Evolutionary conservation across 53 echinoderm and acorn worm genomes (phyloP).

Genomic region (Arbacia lixula): DNA sequence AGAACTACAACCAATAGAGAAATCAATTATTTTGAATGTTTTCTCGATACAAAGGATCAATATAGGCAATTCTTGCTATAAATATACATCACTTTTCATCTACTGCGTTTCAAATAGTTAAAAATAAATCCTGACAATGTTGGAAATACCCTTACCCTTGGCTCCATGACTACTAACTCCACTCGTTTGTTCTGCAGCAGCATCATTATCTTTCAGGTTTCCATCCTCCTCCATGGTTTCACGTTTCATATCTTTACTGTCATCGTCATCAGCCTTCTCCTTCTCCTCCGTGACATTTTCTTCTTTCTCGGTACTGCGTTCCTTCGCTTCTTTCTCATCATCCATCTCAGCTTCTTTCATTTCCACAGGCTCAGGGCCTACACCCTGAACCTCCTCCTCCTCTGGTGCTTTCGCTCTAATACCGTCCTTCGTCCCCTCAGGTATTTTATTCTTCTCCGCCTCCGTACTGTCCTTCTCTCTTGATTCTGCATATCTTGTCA

Average conservation of each 20-base stretch:
- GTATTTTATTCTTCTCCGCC: background rate
- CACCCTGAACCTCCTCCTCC: too few relatives aligned
- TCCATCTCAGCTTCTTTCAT: background rate
- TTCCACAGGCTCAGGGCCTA: background rate
- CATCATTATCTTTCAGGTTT: constrained; percentile 10
- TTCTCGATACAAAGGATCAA: too few relatives aligned
- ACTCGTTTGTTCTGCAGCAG: background rate
- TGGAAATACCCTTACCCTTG: background rate
- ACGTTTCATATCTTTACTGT: background rate
- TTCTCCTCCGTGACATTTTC: background rate
- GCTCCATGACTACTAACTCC: constrained; percentile 19
- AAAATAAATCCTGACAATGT: background rate
- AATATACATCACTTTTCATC: too few relatives aligned
- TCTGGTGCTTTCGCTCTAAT: background rate
- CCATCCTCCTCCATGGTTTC: background rate
- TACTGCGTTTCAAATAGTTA: too few relatives aligned
- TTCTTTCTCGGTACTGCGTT: constrained; percentile 4
- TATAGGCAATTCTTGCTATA: too few relatives aligned
- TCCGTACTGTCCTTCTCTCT: constrained; percentile 35
- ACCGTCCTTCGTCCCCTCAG: background rate
- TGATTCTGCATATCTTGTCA: background rate
- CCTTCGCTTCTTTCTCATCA: background rate
- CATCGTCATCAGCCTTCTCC: background rate
- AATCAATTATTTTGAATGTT: too few relatives aligned
- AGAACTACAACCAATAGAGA: too few relatives aligned